Conservation (phyloP, 2,113 vertebrate genomes). For the Spea multiplicata region DNA sequence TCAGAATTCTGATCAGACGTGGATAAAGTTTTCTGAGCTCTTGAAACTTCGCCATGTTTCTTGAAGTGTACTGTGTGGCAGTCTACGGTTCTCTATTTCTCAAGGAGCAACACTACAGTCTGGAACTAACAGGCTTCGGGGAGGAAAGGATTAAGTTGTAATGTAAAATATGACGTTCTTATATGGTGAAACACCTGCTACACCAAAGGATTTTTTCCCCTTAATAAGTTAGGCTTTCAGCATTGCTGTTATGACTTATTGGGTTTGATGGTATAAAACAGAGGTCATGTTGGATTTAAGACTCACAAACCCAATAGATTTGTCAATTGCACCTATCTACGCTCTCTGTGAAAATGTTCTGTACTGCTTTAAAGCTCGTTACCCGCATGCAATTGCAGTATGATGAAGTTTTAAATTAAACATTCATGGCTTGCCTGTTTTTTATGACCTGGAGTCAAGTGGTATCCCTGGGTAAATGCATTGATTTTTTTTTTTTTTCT, state of each 20-base stretch:
- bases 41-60: neutral
- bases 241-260: slow-evolving; percentile 26
- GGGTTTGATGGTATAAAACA: slow-evolving; percentile 23
- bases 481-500: slow-evolving; percentile 41
- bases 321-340: slow-evolving; percentile 31
- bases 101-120: neutral
- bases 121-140: slow-evolving; percentile 10
- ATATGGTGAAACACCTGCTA: slow-evolving; percentile 11
- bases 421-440: slow-evolving; percentile 43
- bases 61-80: neutral
- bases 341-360: slow-evolving; percentile 11
- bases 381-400: slow-evolving; percentile 26
- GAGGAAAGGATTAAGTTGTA: slow-evolving; percentile 13
- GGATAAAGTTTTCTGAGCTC: neutral
- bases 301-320: neutral
- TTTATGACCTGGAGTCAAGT: slow-evolving; percentile 44
- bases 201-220: slow-evolving; percentile 8
- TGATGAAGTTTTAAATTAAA: slow-evolving; percentile 41
- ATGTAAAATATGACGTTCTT: slow-evolving; percentile 12
- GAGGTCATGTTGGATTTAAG: neutral
- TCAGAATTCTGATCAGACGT: neutral
- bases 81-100: neutral
- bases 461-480: slow-evolving; percentile 42
- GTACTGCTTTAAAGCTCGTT: slow-evolving; percentile 24
- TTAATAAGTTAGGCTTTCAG: neutral